Percentiles rank a stretch among this genome's conserved stretches.
phyloP scores from a whole-genome alignment of 2,797 vertebrate genomes.

The Somateria mollissima region DNA sequence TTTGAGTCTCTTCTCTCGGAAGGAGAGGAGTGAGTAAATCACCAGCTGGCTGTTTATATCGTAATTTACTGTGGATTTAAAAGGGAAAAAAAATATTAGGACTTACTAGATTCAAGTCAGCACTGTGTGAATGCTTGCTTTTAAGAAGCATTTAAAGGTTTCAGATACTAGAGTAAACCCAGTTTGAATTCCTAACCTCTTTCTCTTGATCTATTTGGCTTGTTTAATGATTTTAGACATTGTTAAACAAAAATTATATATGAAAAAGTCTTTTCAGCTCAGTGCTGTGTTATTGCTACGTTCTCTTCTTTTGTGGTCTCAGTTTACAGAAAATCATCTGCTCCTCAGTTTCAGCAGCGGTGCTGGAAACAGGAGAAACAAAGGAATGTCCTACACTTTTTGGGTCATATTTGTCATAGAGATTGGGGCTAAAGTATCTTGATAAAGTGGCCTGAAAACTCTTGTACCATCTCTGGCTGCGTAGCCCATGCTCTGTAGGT shows the following conservation, averaged over 20 bases:
- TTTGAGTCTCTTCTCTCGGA: neutral
- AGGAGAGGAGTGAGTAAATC: neutral
- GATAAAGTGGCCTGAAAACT: neutral
- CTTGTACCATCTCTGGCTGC: neutral
- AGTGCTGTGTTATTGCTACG: neutral
- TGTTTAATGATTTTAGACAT: neutral
- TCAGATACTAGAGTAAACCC: neutral
- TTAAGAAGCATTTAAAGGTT: neutral
- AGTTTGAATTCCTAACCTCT: rapidly evolving
- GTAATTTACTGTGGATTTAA: neutral
- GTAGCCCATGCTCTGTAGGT: neutral
- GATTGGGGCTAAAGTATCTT: neutral
- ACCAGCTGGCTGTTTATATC: neutral
- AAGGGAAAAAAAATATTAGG: rapidly evolving
- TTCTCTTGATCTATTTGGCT: neutral
- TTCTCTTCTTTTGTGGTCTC: neutral
- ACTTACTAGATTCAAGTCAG: neutral
- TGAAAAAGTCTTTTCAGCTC: neutral
- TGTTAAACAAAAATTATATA: neutral
- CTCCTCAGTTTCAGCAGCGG: neutral
- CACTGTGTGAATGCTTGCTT: rapidly evolving
- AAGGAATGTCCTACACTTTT: neutral
- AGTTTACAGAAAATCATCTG: neutral
- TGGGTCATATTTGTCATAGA: neutral
- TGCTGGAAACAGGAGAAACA: neutral